These are phyloP conservation scores for Python bivittatus DNA, from an alignment of 2,113 vertebrate genomes.

Conservation along the genomic window DNA sequence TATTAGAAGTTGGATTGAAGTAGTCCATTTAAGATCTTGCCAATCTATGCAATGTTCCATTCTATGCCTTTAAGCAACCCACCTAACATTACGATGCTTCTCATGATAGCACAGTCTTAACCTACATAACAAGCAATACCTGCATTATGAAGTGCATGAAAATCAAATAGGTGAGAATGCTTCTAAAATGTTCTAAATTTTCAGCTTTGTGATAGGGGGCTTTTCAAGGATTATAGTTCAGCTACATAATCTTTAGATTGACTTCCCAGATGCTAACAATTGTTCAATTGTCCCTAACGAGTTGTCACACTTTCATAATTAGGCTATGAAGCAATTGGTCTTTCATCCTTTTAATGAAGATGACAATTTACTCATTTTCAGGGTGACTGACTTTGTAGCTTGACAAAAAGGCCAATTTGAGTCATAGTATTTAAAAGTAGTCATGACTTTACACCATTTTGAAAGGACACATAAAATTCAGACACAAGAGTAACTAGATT, in stretches of 20 bases:
- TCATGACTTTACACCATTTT: background rate
- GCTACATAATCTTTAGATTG: background rate
- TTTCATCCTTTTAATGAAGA: constrained; percentile 12
- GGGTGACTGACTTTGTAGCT: background rate
- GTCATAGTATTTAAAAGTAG: background rate
- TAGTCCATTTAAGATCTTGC: accelerated
- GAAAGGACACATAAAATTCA: background rate
- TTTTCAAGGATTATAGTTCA: background rate
- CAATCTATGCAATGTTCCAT: accelerated
- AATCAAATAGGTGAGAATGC: background rate
- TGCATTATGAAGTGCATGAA: background rate
- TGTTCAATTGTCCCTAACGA: background rate
- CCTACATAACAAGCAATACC: background rate
- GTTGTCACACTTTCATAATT: constrained; percentile 3
- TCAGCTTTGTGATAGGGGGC: background rate
- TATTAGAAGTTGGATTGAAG: background rate
- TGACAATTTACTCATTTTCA: background rate
- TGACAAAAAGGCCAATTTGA: constrained; percentile 7
- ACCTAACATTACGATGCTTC: background rate
- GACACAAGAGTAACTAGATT: background rate
- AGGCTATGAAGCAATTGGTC: background rate
- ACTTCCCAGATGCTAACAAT: background rate
- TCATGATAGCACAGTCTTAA: background rate
- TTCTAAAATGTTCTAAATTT: background rate
- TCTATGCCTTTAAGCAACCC: background rate